Evolutionary conservation across 2,797 vertebrate species (phyloP), one percentile per base, ranked within the genome.

Genomic region (Erpetoichthys calabaricus): DNA sequence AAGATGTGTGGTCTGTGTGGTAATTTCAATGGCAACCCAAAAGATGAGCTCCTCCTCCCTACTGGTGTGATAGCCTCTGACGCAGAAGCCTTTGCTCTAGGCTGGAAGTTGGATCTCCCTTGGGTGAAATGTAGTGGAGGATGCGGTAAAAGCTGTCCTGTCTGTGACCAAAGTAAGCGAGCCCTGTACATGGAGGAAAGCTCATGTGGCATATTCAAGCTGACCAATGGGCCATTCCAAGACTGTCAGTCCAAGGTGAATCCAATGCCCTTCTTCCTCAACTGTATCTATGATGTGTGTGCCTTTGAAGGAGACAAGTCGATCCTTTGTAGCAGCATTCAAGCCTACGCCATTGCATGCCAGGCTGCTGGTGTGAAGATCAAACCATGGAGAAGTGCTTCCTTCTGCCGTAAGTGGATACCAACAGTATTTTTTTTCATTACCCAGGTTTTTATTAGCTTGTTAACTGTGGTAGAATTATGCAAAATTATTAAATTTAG

Each of bases 1-100:
- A 58, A 53, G 1, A 64, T 69, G 2, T 86, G 87, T 0, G 88
- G 89, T 1, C 64, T 92, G 6, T 90, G 87, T 0, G 88, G 89
- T 25, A 79, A 91, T 67, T 91, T 83, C 62, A 86, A 91, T 0
- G 80, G 80, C 0, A 64, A 86, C 45, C 59, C 6, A 7, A 58
- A 5, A 0, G 80, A 92, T 1, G 89, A 92, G 8, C 86, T 86
- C 53, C 61, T 44, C 6, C 66, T 75, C 3, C 80, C 70, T 2
- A 56, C 10, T 0, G 80, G 79, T 1, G 25, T 47, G 1, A 3
- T 59, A 3, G 66, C 69, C 0, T 1, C 1, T 4, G 47, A 57
- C 52, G 58, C 69, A 3, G 47, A 71, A 49, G 70, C 69, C 5
- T 87, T 89, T 47, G 58, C 80, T 5, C 3, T 46, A 46, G 57